phyloP scores from a whole-genome alignment of 1,140 invertebrate species.

The Halesus radiatus region DNA sequence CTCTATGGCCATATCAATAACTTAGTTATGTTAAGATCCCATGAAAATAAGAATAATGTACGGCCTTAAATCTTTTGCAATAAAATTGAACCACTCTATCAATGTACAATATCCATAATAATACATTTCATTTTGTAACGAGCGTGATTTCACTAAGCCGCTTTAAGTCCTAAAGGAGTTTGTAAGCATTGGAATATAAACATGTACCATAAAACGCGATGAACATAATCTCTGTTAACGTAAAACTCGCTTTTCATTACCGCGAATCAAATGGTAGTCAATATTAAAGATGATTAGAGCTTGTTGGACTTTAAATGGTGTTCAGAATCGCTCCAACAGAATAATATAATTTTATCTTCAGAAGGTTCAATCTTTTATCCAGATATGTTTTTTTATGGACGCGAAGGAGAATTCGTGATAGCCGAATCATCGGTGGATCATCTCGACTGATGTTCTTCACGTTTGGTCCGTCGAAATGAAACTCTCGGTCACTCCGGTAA shows the following conservation, averaged over 20 bases:
- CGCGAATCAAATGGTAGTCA: constrained; percentile 14
- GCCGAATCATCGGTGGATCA: constrained; percentile 29
- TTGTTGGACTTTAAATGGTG: neutral
- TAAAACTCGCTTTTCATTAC: neutral
- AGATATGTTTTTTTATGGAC: neutral
- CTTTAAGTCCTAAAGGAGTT: neutral
- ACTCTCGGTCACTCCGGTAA: neutral
- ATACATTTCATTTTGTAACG: neutral
- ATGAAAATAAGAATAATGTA: too few relatives aligned
- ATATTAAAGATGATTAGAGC: constrained; percentile 8
- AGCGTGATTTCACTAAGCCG: neutral
- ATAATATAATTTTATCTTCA: neutral
- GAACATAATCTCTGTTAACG: neutral
- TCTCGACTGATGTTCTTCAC: constrained; percentile 10
- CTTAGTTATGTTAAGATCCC: too few relatives aligned
- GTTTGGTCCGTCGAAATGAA: too few relatives aligned
- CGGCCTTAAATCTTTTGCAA: too few relatives aligned
- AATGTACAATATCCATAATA: too few relatives aligned
- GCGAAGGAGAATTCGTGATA: constrained; percentile 5
- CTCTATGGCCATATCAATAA: too few relatives aligned
- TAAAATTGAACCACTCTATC: too few relatives aligned
- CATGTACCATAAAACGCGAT: neutral
- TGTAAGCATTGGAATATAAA: too few relatives aligned
- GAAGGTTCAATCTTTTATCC: neutral
- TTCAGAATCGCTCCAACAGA: neutral